phyloP scores from a whole-genome alignment of 2,888 invertebrate genomes.

The Itoplectis maculator region DNA sequence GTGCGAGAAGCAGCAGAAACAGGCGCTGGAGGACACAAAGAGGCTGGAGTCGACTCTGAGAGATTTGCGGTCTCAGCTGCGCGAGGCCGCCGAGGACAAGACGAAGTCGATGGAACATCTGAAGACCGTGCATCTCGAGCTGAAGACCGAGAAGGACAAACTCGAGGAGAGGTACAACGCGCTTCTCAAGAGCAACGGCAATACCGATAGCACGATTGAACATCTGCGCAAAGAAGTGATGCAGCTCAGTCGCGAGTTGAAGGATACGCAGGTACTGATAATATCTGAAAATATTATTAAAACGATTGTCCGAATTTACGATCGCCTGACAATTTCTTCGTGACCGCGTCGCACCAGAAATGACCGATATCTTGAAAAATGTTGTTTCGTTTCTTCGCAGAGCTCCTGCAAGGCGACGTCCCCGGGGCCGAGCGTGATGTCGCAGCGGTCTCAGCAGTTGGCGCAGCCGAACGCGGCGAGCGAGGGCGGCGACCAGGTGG shows the following conservation, averaged over 20 bases:
- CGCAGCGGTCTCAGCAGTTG: slow-evolving; percentile 63
- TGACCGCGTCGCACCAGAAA: no score
- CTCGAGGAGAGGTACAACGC: slow-evolving; percentile 78
- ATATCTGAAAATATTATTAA: no score
- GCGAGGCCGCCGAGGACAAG: slow-evolving; percentile 76
- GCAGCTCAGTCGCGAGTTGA: slow-evolving; percentile 78
- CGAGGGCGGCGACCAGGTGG: slow-evolving; percentile 14
- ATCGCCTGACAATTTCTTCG: no score
- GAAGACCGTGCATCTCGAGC: slow-evolving; percentile 78
- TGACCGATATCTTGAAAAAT: not conserved
- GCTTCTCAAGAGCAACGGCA: slow-evolving; percentile 72
- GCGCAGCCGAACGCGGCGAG: slow-evolving; percentile 57
- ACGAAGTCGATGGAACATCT: slow-evolving; percentile 77
- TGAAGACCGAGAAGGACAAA: slow-evolving; percentile 76
- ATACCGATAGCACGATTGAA: slow-evolving; percentile 74
- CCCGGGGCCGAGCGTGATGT: slow-evolving; percentile 59
- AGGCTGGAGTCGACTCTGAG: slow-evolving; percentile 75
- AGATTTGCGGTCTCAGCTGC: slow-evolving; percentile 76
- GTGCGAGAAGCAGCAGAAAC: slow-evolving; percentile 78
- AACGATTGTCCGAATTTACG: no score
- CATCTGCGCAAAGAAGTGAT: slow-evolving; percentile 79
- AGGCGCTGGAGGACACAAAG: slow-evolving; percentile 75
- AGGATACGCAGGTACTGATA: slow-evolving; percentile 77
- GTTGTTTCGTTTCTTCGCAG: slow-evolving; percentile 65
- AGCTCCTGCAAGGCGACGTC: slow-evolving; percentile 68